phyloP scores from a whole-genome alignment of 2,888 invertebrate genomes.

The Mermis nigrescens region DNA sequence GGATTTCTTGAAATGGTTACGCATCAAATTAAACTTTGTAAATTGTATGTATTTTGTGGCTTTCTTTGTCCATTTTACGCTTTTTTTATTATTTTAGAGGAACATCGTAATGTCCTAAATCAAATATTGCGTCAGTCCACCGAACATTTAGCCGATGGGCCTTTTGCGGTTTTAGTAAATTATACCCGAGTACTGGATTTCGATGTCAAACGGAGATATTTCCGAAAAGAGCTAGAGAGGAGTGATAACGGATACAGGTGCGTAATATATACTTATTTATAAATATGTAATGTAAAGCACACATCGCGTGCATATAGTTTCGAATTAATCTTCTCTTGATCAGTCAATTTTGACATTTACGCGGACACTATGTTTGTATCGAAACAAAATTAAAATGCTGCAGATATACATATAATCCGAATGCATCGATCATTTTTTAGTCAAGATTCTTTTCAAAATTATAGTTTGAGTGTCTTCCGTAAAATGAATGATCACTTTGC shows the following conservation, averaged over 20 bases:
- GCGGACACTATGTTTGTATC: too few relatives aligned
- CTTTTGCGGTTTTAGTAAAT: constrained; percentile 65
- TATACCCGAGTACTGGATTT: constrained; percentile 70
- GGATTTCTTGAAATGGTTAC: too few relatives aligned
- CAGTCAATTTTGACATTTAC: too few relatives aligned
- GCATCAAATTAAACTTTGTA: too few relatives aligned
- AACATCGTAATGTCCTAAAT: constrained; percentile 65
- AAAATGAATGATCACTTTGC: too few relatives aligned
- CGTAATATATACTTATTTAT: background rate
- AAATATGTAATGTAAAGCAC: too few relatives aligned
- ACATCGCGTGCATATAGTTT: too few relatives aligned
- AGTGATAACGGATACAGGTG: constrained; percentile 53
- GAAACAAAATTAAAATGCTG: too few relatives aligned
- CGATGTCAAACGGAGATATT: constrained; percentile 66
- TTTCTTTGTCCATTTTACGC: background rate
- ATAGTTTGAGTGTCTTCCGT: background rate
- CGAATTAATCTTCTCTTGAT: too few relatives aligned
- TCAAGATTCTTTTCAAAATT: background rate
- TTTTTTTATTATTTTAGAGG: constrained; percentile 41
- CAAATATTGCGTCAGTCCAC: constrained; percentile 55
- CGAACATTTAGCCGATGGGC: constrained; percentile 45
- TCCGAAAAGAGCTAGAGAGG: constrained; percentile 63
- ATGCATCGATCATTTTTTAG: background rate
- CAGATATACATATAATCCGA: too few relatives aligned
- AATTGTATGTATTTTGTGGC: background rate